Evolutionary conservation across 1,140 invertebrate species (phyloP).

Genomic region (Drosophila equinoxialis): DNA sequence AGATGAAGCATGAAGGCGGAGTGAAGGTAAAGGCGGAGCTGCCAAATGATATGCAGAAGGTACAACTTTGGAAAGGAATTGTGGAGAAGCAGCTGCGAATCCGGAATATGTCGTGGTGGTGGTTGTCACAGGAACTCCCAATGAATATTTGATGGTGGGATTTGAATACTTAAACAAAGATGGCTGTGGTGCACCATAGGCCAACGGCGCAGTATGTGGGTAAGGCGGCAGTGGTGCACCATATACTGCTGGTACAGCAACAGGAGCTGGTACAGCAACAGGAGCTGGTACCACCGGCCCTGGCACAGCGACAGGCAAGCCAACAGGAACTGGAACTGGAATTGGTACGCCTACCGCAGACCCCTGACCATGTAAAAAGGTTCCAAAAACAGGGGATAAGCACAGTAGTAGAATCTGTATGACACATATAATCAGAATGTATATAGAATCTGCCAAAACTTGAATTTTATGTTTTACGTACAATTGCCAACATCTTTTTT

Average conservation of each 20-base stretch:
- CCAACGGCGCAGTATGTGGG: constrained; percentile 12
- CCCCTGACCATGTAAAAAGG: constrained; percentile 45
- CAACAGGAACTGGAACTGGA: constrained; percentile 37
- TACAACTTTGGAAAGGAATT: constrained; percentile 19
- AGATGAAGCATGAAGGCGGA: constrained; percentile 23
- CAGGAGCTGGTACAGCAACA: constrained; percentile 48
- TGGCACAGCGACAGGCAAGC: constrained; percentile 30
- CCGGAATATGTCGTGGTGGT: constrained; percentile 65
- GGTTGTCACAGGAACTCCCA: constrained; percentile 64
- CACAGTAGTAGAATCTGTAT: constrained; percentile 18
- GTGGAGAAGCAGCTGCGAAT: constrained; percentile 41
- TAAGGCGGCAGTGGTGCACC: constrained; percentile 39
- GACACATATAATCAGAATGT: background rate
- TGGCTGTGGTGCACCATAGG: constrained; percentile 16
- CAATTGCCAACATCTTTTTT: constrained; percentile 51
- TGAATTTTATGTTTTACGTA: constrained; percentile 27
- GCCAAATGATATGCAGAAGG: constrained; percentile 26
- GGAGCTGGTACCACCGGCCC: constrained; percentile 45
- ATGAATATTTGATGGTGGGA: constrained; percentile 57
- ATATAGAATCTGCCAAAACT: background rate
- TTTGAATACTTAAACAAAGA: constrained; percentile 42
- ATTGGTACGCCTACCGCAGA: constrained; percentile 32
- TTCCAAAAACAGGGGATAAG: constrained; percentile 14
- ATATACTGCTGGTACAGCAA: constrained; percentile 54
- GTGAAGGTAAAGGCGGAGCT: background rate